Conservation (phyloP, 2,113 vertebrate genomes). For the Shinisaurus crocodilurus region DNA sequence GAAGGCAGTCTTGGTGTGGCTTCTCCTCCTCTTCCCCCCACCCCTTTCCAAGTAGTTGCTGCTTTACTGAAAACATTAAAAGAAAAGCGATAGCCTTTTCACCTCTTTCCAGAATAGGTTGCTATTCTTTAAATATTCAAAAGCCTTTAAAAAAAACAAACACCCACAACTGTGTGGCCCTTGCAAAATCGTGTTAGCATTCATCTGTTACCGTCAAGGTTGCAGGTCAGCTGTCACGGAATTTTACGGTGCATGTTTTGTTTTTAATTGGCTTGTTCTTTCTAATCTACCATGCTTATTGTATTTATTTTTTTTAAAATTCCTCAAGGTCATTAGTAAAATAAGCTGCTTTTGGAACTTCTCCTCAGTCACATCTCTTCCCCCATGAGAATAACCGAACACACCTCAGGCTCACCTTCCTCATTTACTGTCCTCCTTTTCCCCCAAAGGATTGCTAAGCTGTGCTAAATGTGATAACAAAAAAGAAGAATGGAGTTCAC, state of each 20-base stretch:
- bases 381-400: slow-evolving; percentile 35
- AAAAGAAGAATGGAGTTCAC: background rate
- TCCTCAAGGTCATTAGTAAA: slow-evolving; percentile 77
- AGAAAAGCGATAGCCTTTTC: slow-evolving; percentile 61
- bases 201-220: slow-evolving; percentile 43
- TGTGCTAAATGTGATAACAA: background rate
- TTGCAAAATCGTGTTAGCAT: slow-evolving; percentile 35
- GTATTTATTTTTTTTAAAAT: slow-evolving; percentile 72
- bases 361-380: slow-evolving; percentile 37
- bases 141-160: background rate
- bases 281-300: slow-evolving; percentile 72
- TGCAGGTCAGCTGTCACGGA: slow-evolving; percentile 48
- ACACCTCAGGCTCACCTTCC: background rate
- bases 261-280: slow-evolving; percentile 78
- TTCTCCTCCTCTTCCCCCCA: slow-evolving; percentile 20
- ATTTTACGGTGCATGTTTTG: slow-evolving; percentile 50
- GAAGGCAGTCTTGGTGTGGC: slow-evolving; percentile 25
- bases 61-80: slow-evolving; percentile 57
- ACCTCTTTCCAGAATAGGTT: slow-evolving; percentile 54
- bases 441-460: background rate
- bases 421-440: fast-evolving
- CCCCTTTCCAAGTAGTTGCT: background rate
- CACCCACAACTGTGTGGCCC: slow-evolving; percentile 4
- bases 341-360: slow-evolving; percentile 59
- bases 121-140: slow-evolving; percentile 58